Conservation (phyloP, 2,113 vertebrate genomes). For the Equus przewalskii region DNA sequence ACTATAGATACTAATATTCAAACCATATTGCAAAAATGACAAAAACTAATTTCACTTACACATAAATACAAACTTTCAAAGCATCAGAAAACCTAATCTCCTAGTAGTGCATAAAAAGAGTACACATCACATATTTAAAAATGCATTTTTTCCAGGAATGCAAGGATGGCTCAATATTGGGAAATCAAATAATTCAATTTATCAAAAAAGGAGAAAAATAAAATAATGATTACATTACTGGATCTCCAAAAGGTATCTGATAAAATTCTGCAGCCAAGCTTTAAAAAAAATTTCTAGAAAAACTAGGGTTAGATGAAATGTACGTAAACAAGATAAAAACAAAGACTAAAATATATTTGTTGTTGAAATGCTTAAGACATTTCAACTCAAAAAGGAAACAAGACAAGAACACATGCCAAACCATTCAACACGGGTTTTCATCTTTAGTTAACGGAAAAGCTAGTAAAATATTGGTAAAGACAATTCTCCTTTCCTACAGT, state of each 20-base stretch:
- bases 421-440: background rate
- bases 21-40: background rate
- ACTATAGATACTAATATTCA: background rate
- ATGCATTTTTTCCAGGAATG: background rate
- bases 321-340: background rate
- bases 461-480: background rate
- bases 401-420: background rate
- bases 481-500: background rate
- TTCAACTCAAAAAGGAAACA: constrained; percentile 36
- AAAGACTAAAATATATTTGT: constrained; percentile 10
- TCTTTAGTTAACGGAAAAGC: background rate
- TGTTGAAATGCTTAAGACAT: background rate
- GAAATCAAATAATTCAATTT: constrained; percentile 37
- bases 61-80: background rate
- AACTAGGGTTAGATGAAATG: background rate
- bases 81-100: background rate
- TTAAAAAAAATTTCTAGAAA: background rate
- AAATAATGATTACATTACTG: background rate
- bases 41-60: background rate
- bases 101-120: background rate
- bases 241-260: background rate
- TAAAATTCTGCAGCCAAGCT: background rate
- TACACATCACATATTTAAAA: background rate
- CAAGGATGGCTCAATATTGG: background rate
- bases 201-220: constrained; percentile 18